These are phyloP conservation scores for Hydriomena furcata DNA, from an alignment of 2,888 invertebrate genomes.

Conservation along the genomic window DNA sequence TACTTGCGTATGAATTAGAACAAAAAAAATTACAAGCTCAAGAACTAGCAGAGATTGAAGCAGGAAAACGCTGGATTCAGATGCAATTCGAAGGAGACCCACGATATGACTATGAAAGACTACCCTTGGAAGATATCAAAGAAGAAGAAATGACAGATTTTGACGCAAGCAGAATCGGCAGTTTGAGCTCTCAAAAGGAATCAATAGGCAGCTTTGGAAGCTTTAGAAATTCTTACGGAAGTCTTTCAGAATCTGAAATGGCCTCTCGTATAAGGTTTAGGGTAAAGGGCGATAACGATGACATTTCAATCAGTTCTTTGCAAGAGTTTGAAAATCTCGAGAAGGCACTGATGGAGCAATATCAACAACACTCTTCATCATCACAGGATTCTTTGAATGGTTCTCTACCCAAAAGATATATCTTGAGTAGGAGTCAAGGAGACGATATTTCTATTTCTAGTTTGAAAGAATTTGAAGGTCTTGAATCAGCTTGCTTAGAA, in stretches of 20 bases:
- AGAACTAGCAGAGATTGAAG: constrained; percentile 85
- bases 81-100: constrained; percentile 93
- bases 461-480: constrained; percentile 95
- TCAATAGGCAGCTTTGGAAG: constrained; percentile 92
- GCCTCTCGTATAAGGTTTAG: constrained; percentile 92
- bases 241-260: constrained; percentile 96
- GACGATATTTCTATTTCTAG: constrained; percentile 95
- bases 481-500: constrained; percentile 94
- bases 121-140: constrained; percentile 95
- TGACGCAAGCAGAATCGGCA: constrained; percentile 90
- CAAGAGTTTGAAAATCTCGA: constrained; percentile 98
- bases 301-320: constrained; percentile 95
- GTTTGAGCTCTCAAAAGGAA: constrained; percentile 90
- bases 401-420: constrained; percentile 89
- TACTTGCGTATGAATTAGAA: constrained; percentile 87
- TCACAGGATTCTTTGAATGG: constrained; percentile 95
- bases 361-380: constrained; percentile 87
- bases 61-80: constrained; percentile 94
- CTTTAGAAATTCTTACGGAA: constrained; percentile 94
- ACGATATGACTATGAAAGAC: constrained; percentile 91
- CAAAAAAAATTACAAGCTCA: constrained; percentile 80
- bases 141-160: constrained; percentile 96
- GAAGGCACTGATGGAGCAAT: constrained; percentile 92
- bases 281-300: constrained; percentile 94
- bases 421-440: constrained; percentile 88